Percentiles rank a stretch among this genome's conserved stretches.
phyloP scores from a whole-genome alignment of 2,797 vertebrate species.

The Heliangelus exortis region DNA sequence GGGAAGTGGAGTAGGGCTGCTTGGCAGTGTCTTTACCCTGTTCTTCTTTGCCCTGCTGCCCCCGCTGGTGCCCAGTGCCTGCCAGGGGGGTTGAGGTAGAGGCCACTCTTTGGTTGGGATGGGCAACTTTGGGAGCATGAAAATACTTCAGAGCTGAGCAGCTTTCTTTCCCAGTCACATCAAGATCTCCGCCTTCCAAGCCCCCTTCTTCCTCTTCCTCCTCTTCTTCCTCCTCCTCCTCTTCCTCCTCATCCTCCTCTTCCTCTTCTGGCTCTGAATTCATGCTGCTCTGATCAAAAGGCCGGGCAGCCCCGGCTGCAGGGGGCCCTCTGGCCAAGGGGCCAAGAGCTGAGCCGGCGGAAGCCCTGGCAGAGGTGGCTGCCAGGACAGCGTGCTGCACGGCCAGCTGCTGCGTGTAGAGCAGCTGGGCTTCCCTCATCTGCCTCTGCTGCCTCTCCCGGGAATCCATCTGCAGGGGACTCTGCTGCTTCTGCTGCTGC shows the following conservation, averaged over 20 bases:
- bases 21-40: slow-evolving; percentile 83
- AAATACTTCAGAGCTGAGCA: slow-evolving; percentile 74
- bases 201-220: slow-evolving; percentile 82
- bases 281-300: slow-evolving; percentile 65
- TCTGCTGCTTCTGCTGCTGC: slow-evolving; percentile 87
- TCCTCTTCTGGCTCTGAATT: slow-evolving; percentile 75
- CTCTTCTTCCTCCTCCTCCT: slow-evolving; percentile 45
- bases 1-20: slow-evolving; percentile 71
- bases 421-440: slow-evolving; percentile 86
- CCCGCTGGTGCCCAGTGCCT: slow-evolving; percentile 23
- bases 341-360: slow-evolving; percentile 67
- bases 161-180: slow-evolving; percentile 74
- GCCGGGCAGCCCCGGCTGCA: slow-evolving; percentile 41
- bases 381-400: slow-evolving; percentile 88
- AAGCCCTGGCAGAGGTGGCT: slow-evolving; percentile 78
- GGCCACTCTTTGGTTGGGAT: slow-evolving; percentile 66
- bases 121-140: slow-evolving; percentile 69
- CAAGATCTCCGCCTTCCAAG: slow-evolving; percentile 74
- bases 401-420: slow-evolving; percentile 87
- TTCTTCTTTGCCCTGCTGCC: slow-evolving; percentile 78
- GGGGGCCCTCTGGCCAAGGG: slow-evolving; percentile 76
- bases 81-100: slow-evolving; percentile 48
- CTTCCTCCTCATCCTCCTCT: slow-evolving; percentile 73
- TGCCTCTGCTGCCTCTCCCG: slow-evolving; percentile 87
- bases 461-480: slow-evolving; percentile 85